Evolutionary conservation across 2,888 invertebrate genomes (phyloP).

Genomic region (Acronicta aceris): DNA sequence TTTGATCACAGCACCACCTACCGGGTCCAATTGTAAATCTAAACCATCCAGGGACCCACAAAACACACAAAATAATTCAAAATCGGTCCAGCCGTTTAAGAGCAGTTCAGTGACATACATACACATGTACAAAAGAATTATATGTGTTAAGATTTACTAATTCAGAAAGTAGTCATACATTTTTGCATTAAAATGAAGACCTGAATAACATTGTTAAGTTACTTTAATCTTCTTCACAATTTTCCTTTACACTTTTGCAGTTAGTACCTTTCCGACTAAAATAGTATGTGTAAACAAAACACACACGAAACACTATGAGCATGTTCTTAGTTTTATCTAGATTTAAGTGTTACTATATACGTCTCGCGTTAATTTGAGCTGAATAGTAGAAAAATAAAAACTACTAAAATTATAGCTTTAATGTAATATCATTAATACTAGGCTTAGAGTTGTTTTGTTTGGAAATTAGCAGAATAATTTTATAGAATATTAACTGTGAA

Average conservation of each 20-base stretch:
- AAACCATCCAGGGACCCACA: too few relatives aligned
- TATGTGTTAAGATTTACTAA: too few relatives aligned
- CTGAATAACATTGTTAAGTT: too few relatives aligned
- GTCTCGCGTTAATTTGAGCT: conserved; percentile 52
- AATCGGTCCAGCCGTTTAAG: too few relatives aligned
- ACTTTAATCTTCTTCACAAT: too few relatives aligned
- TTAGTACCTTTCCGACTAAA: not conserved
- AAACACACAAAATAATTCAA: too few relatives aligned
- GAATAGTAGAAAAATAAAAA: conserved; percentile 34
- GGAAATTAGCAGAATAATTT: conserved; percentile 41
- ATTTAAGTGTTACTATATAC: conserved; percentile 54
- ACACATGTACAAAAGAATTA: too few relatives aligned
- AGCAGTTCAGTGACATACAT: too few relatives aligned
- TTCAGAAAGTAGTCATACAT: too few relatives aligned
- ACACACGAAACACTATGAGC: conserved; percentile 34
- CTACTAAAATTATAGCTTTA: conserved; percentile 61
- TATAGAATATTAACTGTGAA: conserved; percentile 15
- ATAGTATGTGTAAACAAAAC: conserved; percentile 23
- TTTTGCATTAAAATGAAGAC: too few relatives aligned
- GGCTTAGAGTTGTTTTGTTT: conserved; percentile 50
- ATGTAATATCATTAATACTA: conserved; percentile 54
- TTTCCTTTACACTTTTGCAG: not conserved
- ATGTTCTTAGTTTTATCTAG: conserved; percentile 51
- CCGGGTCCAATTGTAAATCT: too few relatives aligned
- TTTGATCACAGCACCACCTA: too few relatives aligned